These are phyloP conservation scores for Globodera rostochiensis DNA, from an alignment of 1,140 invertebrate genomes.

Conservation along the genomic window DNA sequence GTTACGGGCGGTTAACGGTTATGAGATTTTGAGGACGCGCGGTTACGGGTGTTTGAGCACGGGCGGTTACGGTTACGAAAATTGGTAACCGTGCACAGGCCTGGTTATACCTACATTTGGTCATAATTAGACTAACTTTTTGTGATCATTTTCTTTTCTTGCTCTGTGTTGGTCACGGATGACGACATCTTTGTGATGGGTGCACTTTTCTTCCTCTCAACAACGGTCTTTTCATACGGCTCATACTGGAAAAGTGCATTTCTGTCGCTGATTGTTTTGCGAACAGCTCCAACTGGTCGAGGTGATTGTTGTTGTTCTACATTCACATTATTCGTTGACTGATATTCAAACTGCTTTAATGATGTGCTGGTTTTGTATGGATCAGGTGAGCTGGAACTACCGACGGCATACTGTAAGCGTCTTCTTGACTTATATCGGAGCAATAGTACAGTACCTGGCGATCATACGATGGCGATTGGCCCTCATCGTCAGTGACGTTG, in stretches of 20 bases:
- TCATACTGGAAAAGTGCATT: conserved; percentile 6
- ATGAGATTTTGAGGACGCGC: too few species aligned
- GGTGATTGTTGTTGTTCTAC: background rate
- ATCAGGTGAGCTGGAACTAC: background rate
- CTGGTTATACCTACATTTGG: background rate
- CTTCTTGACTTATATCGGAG: background rate
- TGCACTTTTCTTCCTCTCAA: background rate
- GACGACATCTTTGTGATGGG: background rate
- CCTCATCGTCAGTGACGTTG: conserved; percentile 26
- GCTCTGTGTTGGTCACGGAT: background rate
- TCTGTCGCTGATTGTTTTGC: conserved; percentile 7
- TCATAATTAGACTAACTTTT: background rate
- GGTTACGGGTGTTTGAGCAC: too few species aligned
- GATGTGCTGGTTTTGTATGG: background rate
- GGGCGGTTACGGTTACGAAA: too few species aligned
- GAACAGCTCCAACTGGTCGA: background rate
- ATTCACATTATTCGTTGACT: background rate
- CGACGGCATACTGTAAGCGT: background rate
- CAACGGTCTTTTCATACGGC: background rate
- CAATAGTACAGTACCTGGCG: background rate
- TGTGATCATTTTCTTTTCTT: background rate
- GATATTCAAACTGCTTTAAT: background rate
- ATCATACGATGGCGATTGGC: background rate
- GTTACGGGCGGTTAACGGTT: too few species aligned
- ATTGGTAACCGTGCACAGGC: too few species aligned